A percentile compares a stretch with the other conserved stretches of the same genome.
Conservation (phyloP, 2,113 vertebrate species). For the Nyctibius bracteatus region DNA sequence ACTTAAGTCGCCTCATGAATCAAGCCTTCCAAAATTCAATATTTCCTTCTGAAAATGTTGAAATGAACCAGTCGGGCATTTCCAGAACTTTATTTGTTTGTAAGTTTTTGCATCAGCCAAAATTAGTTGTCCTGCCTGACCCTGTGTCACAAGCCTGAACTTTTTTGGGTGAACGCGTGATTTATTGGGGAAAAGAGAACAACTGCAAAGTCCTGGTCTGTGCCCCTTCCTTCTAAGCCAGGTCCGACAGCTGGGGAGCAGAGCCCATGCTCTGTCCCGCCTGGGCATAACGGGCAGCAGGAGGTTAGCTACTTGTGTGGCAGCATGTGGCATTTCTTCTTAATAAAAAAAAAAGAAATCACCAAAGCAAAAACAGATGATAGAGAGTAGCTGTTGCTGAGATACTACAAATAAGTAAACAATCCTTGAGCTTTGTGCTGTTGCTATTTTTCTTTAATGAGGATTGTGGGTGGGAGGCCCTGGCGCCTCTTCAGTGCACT, state of each 20-base stretch:
- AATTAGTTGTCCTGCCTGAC: not conserved
- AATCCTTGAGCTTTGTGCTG: slow-evolving; percentile 51
- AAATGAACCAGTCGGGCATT: not conserved
- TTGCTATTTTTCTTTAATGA: slow-evolving; percentile 66
- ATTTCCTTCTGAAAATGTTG: slow-evolving; percentile 5
- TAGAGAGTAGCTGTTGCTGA: slow-evolving; percentile 66
- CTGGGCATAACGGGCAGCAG: slow-evolving; percentile 24
- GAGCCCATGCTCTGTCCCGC: not conserved
- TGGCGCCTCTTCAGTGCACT: slow-evolving; percentile 33
- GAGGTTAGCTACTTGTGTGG: slow-evolving; percentile 66
- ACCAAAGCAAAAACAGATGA: slow-evolving; percentile 80
- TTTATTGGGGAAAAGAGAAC: not conserved
- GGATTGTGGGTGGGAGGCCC: slow-evolving; percentile 54
- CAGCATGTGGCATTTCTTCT: slow-evolving; percentile 71
- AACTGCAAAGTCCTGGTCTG: not conserved
- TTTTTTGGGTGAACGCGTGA: accelerated
- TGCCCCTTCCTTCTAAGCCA: not conserved
- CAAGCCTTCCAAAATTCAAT: not conserved
- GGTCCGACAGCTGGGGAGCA: not conserved
- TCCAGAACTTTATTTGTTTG: not conserved
- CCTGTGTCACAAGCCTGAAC: not conserved
- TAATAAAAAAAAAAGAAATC: slow-evolving; percentile 67
- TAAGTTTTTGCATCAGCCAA: not conserved
- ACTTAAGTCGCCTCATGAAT: not conserved
- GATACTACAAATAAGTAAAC: slow-evolving; percentile 72